Percentiles rank a stretch among this genome's conserved stretches.
Evolutionary conservation across 2,888 invertebrate species (phyloP).

Genomic region (Nasonia oneida): DNA sequence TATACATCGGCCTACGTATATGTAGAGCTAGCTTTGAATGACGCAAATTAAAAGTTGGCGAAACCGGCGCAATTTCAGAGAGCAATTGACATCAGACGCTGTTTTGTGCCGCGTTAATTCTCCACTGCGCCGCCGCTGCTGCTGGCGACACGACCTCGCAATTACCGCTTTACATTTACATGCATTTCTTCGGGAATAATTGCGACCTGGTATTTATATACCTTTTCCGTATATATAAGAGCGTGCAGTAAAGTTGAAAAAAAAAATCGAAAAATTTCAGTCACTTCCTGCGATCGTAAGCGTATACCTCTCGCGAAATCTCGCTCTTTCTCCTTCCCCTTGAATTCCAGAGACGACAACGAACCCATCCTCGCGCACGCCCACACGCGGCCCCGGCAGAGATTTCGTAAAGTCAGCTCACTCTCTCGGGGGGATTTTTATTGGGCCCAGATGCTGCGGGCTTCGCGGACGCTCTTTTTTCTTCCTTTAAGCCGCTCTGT

Average conservation of each 20-base stretch:
- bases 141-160: not conserved
- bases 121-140: not conserved
- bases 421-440: slow-evolving; percentile 3
- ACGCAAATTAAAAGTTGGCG: slow-evolving; percentile 26
- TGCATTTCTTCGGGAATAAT: not conserved
- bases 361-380: not conserved
- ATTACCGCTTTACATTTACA: slow-evolving; percentile 36
- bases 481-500: not conserved
- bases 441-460: slow-evolving; percentile 14
- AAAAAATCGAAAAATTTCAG: slow-evolving; percentile 2
- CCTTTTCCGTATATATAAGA: too few relatives aligned
- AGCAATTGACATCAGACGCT: not conserved
- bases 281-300: not conserved
- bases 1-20: too few relatives aligned
- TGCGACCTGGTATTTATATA: not conserved
- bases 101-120: slow-evolving; percentile 1
- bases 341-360: slow-evolving; percentile 8
- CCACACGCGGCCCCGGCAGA: not conserved
- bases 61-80: slow-evolving; percentile 8
- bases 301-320: not conserved
- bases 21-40: not conserved
- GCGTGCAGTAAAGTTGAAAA: not conserved
- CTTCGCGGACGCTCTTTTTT: not conserved
- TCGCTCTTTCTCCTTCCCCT: not conserved
- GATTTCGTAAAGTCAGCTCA: slow-evolving; percentile 23